phyloP scores from a whole-genome alignment of 2,888 invertebrate species.

The Nemurella pictetii region DNA sequence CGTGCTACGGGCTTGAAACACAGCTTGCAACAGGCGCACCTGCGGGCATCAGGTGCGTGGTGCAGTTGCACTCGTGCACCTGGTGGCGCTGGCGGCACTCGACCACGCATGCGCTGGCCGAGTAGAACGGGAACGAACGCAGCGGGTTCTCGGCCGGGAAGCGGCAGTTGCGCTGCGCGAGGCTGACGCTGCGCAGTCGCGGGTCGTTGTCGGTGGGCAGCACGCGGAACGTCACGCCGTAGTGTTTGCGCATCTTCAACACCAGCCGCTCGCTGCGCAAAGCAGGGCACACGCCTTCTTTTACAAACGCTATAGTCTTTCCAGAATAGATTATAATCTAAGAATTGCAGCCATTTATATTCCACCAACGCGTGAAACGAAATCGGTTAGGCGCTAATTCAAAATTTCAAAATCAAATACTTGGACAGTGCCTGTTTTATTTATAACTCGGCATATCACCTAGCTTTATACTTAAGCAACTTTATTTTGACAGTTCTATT shows the following conservation, averaged over 20 bases:
- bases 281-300: too few relatives aligned
- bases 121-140: constrained; percentile 27
- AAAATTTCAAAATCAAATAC: too few relatives aligned
- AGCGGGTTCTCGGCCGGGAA: constrained; percentile 65
- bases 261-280: constrained; percentile 37
- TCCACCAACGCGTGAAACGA: too few relatives aligned
- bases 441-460: too few relatives aligned
- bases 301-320: too few relatives aligned
- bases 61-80: constrained; percentile 64
- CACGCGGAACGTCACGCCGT: constrained; percentile 49
- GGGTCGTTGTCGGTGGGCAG: constrained; percentile 70
- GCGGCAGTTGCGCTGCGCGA: constrained; percentile 70
- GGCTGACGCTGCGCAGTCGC: constrained; percentile 69
- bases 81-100: constrained; percentile 68
- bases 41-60: constrained; percentile 70
- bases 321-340: too few relatives aligned
- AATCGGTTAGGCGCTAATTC: too few relatives aligned
- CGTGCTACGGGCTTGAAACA: neutral
- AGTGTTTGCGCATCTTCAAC: constrained; percentile 41
- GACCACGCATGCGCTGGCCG: constrained; percentile 70
- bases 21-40: constrained; percentile 52
- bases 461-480: too few relatives aligned
- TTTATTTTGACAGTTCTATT: too few relatives aligned
- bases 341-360: too few relatives aligned
- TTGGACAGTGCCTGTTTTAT: too few relatives aligned